Evolutionary conservation across 2,888 invertebrate species (phyloP), one percentile per base, ranked within the genome.

Genomic region (Tuberolachnus salignus): DNA sequence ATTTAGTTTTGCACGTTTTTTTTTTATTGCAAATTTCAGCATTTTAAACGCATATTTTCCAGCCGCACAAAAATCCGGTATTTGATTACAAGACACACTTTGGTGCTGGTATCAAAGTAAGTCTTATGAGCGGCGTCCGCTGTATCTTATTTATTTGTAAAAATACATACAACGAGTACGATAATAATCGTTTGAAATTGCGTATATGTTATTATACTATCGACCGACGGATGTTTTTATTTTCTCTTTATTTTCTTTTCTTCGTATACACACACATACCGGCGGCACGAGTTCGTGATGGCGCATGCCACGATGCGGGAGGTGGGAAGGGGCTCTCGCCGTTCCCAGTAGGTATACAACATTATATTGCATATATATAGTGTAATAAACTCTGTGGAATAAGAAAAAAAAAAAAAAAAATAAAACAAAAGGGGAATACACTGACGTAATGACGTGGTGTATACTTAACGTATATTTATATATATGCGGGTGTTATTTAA

Each of bases 401-500:
- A 51, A 69, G 53, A 59, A 34, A 57, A 11, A n/a, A 8, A 66
- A 49, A 21, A 49, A 49, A 23, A 49, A 42, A 42, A 34, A 63
- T 44, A 63, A 72, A 75, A 66, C 64, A 75, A 75, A 67, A 26
- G 75, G 66, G 75, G 44, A 75, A 26, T 19, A 49, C 21, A 46
- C 59, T 72, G 57, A 71, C 57, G 61, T 57, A 34, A 34, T 6
- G 3, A 49, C 11, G 49, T 19, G n/a, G 49, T 26, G 21, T 34
- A 34, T 34, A 67, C 16, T 16, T n/a, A 23, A 10, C 49, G n/a
- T 51, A 42, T 42, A 46, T 59, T 26, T 21, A 14, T 46, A 46
- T 55, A 55, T 21, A 70, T 21, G 42, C 34, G 69, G 16, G 59
- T 69, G 69, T 75, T 69, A 75, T 75, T n/a, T 75, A 75, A 78